Evolutionary conservation across 2,888 invertebrate genomes (phyloP).

Genomic region (Cactoblastis cactorum): DNA sequence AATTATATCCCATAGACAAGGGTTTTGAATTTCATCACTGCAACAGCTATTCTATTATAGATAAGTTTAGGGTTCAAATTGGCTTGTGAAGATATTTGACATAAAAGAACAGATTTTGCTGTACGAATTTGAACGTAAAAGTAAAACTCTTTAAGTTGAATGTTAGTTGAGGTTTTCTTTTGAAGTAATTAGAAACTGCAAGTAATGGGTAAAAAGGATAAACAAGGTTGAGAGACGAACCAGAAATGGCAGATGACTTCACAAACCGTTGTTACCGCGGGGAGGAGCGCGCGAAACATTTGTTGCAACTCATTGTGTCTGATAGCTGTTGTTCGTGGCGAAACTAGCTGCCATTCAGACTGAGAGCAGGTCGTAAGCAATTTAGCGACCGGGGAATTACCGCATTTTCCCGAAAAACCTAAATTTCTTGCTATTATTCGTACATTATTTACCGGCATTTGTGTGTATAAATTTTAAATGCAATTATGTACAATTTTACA

Average conservation of each 20-base stretch:
- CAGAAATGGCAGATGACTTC: slow-evolving; percentile 7
- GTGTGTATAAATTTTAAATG: too few species aligned
- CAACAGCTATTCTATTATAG: not conserved
- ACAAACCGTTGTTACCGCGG: slow-evolving; percentile 1
- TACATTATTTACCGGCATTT: too few species aligned
- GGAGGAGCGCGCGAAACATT: not conserved
- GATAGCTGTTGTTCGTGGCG: not conserved
- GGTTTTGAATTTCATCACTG: not conserved
- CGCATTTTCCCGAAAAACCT: too few species aligned
- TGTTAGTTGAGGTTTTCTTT: not conserved
- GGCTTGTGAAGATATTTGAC: not conserved
- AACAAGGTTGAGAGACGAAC: not conserved
- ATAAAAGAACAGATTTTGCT: not conserved
- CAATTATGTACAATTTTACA: too few species aligned
- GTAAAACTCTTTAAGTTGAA: not conserved
- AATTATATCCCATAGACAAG: slow-evolving; percentile 10
- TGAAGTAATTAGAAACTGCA: slow-evolving; percentile 5
- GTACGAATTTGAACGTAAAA: not conserved
- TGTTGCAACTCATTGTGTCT: not conserved
- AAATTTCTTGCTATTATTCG: too few species aligned
- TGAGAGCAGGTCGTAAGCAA: too few species aligned
- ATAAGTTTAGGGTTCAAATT: not conserved
- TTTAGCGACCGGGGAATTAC: too few species aligned
- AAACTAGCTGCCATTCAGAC: not conserved
- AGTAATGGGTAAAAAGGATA: slow-evolving; percentile 11